Evolutionary conservation across 2,113 vertebrate genomes (phyloP).

Genomic region (Ictalurus punctatus): DNA sequence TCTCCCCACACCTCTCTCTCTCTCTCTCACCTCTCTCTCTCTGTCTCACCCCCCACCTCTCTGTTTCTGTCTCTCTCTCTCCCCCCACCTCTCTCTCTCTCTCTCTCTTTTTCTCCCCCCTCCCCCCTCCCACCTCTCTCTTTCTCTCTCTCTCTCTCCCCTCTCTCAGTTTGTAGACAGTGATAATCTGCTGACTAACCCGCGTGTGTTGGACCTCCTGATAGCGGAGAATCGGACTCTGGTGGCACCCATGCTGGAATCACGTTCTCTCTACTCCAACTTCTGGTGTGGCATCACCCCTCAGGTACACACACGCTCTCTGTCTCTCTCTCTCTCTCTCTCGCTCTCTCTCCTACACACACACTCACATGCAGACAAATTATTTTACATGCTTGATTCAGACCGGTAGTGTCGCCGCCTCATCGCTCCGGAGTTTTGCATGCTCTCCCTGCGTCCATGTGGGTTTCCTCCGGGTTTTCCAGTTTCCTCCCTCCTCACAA

Average conservation of each 20-base stretch:
- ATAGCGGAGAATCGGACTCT: conserved; percentile 92
- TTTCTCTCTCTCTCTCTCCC: too few species aligned
- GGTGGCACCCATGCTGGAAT: conserved; percentile 94
- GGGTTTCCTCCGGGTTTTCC: not conserved
- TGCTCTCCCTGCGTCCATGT: not conserved
- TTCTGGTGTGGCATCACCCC: conserved; percentile 98
- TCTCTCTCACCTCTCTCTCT: too few species aligned
- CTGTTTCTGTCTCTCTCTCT: too few species aligned
- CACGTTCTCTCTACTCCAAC: conserved; percentile 92
- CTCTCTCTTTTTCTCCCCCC: not conserved
- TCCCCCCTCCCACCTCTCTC: too few species aligned
- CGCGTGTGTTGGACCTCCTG: conserved; percentile 82
- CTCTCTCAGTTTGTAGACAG: conserved; percentile 83
- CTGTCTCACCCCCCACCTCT: too few species aligned
- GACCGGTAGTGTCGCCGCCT: not conserved
- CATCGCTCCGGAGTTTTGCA: not conserved
- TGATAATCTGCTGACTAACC: conserved; percentile 94
- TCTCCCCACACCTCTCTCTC: too few species aligned
- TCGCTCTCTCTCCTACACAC: not conserved
- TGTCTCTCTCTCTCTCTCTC: not conserved
- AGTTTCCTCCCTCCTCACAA: not conserved
- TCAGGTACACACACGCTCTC: conserved; percentile 72
- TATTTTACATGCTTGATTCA: too few species aligned
- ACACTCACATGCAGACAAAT: not conserved
- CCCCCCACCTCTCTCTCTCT: too few species aligned